phyloP scores from a whole-genome alignment of 2,888 invertebrate species.

The Salpingus planirostris region DNA sequence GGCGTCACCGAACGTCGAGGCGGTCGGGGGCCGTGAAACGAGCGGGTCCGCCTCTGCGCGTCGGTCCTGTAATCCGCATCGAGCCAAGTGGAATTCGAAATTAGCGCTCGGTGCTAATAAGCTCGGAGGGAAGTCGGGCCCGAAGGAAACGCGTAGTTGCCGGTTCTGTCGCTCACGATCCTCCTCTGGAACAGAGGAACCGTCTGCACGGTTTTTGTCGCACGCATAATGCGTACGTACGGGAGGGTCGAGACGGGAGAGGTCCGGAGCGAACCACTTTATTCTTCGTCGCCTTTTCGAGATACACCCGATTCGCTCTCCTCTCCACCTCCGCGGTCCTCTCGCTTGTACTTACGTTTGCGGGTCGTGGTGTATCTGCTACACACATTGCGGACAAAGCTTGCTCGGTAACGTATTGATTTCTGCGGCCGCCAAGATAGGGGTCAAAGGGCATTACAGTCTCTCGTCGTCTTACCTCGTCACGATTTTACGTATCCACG shows the following conservation, averaged over 20 bases:
- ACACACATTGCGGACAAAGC: constrained; percentile 28
- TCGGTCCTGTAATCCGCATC: too few species aligned
- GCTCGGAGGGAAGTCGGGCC: neutral
- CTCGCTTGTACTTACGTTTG: constrained; percentile 22
- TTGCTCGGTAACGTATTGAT: constrained; percentile 38
- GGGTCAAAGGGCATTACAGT: constrained; percentile 38
- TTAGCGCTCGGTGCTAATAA: too few species aligned
- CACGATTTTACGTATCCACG: constrained; percentile 16
- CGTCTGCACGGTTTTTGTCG: too few species aligned
- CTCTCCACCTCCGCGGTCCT: constrained; percentile 19
- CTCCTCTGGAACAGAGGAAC: too few species aligned
- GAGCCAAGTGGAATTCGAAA: too few species aligned
- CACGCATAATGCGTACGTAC: too few species aligned
- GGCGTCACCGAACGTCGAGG: too few species aligned
- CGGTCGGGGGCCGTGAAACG: neutral
- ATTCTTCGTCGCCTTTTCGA: constrained; percentile 19
- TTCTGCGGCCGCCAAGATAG: constrained; percentile 39
- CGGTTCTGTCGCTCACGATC: too few species aligned
- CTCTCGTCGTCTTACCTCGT: constrained; percentile 23
- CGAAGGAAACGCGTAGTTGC: neutral
- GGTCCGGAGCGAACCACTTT: too few species aligned
- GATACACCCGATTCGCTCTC: constrained; percentile 21
- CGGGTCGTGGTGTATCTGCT: constrained; percentile 26
- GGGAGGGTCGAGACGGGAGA: too few species aligned
- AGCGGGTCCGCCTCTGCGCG: too few species aligned